These are phyloP conservation scores for Megaceryle maxima DNA, from an alignment of 2,113 vertebrate species.

Conservation along the genomic window DNA sequence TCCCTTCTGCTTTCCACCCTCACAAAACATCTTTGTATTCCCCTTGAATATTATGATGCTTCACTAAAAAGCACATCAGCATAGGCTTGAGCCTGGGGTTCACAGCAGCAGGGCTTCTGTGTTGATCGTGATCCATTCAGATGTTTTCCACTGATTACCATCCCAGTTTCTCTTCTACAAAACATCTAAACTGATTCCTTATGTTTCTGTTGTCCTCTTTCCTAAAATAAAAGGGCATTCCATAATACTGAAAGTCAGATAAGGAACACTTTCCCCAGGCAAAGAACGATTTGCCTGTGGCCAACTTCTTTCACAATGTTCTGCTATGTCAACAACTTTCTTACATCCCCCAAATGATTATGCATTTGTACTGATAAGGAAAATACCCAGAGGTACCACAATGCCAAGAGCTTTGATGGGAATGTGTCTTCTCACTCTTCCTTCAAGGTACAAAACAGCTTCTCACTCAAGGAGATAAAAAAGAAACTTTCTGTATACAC, in stretches of 20 bases:
- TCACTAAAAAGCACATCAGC: neutral
- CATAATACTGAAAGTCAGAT: conserved; percentile 38
- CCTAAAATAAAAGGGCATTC: neutral
- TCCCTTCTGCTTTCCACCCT: neutral
- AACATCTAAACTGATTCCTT: neutral
- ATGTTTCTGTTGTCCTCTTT: neutral
- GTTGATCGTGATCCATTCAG: conserved; percentile 16
- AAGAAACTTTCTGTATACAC: neutral
- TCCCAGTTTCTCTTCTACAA: neutral
- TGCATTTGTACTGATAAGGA: neutral
- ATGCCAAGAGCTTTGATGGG: neutral
- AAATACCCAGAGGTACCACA: neutral
- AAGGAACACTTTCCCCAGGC: neutral
- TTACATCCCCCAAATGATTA: neutral
- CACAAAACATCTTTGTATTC: neutral
- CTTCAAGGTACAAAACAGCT: neutral
- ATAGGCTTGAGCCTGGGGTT: neutral
- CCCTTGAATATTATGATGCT: neutral
- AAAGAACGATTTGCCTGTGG: neutral
- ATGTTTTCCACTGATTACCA: conserved; percentile 25
- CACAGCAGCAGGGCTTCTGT: neutral
- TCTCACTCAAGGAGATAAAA: neutral
- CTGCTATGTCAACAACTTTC: neutral
- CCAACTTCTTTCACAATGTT: neutral
- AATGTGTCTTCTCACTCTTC: neutral